A percentile compares a stretch with the other conserved stretches of the same genome.
Conservation (phyloP, 2,888 invertebrate species). For the Cataglyphis cursor region DNA sequence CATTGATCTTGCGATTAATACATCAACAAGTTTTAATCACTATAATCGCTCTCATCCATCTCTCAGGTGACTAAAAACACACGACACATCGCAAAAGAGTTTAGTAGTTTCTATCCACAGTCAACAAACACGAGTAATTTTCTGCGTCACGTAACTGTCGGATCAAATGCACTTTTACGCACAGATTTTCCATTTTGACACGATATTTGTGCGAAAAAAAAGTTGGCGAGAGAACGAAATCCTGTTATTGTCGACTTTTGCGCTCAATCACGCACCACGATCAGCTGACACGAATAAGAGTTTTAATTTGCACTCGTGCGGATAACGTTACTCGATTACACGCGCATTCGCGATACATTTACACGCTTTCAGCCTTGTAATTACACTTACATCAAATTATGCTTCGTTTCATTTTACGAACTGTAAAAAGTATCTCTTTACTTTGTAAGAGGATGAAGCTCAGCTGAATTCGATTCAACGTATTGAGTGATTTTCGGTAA, state of each 20-base stretch:
- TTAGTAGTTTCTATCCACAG: slow-evolving; percentile 8
- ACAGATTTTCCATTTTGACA: slow-evolving; percentile 34
- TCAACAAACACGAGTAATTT: background rate
- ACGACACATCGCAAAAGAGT: slow-evolving; percentile 31
- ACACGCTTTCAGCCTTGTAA: background rate
- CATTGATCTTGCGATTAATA: background rate
- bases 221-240: background rate
- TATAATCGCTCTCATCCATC: background rate
- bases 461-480: background rate
- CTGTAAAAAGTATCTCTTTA: background rate
- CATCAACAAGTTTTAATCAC: background rate
- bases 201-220: background rate
- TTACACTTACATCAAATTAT: slow-evolving; percentile 10
- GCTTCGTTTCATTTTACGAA: background rate
- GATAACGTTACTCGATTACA: slow-evolving; percentile 16
- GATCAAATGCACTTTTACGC: background rate
- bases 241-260: background rate
- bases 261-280: background rate
- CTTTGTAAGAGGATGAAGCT: background rate
- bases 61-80: background rate
- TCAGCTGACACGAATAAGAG: slow-evolving; percentile 1
- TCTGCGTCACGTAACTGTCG: background rate
- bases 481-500: background rate
- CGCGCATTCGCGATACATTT: background rate
- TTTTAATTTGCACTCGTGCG: slow-evolving; percentile 19